A percentile compares a stretch with the other conserved stretches of the same genome.
phyloP scores from a whole-genome alignment of 2,888 invertebrate species.

The Leptopilina syphax region DNA sequence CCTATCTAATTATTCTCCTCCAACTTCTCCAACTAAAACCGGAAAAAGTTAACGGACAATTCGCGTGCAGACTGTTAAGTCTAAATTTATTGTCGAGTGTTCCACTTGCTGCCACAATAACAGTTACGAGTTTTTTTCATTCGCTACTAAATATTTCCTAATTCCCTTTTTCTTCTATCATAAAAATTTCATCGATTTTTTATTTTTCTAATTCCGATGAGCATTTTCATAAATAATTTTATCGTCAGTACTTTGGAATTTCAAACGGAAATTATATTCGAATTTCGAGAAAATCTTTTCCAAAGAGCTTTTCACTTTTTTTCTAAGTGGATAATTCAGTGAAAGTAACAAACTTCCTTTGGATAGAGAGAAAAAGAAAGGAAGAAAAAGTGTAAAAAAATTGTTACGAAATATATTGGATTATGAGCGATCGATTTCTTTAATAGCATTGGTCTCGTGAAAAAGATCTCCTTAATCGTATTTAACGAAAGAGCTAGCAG shows the following conservation, averaged over 20 bases:
- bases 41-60: conserved; percentile 28
- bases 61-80: conserved; percentile 22
- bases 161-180: too few species aligned
- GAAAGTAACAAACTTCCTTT: too few species aligned
- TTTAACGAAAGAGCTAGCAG: conserved; percentile 39
- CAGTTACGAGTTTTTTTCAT: not conserved
- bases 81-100: not conserved
- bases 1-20: conserved; percentile 63
- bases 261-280: too few species aligned
- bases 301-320: too few species aligned
- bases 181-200: too few species aligned
- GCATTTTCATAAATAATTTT: too few species aligned
- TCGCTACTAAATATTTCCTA: not conserved
- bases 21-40: conserved; percentile 40
- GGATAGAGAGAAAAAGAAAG: too few species aligned
- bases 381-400: too few species aligned
- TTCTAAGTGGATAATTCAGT: too few species aligned
- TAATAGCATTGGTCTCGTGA: not conserved
- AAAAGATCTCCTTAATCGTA: conserved; percentile 40
- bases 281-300: too few species aligned
- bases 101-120: not conserved
- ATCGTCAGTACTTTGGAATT: too few species aligned
- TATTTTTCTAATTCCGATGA: too few species aligned
- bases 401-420: conserved; percentile 19
- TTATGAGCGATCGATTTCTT: conserved; percentile 29